These are phyloP conservation scores for Numenius phaeopus DNA, from an alignment of 2,797 vertebrate species.

Conservation along the genomic window DNA sequence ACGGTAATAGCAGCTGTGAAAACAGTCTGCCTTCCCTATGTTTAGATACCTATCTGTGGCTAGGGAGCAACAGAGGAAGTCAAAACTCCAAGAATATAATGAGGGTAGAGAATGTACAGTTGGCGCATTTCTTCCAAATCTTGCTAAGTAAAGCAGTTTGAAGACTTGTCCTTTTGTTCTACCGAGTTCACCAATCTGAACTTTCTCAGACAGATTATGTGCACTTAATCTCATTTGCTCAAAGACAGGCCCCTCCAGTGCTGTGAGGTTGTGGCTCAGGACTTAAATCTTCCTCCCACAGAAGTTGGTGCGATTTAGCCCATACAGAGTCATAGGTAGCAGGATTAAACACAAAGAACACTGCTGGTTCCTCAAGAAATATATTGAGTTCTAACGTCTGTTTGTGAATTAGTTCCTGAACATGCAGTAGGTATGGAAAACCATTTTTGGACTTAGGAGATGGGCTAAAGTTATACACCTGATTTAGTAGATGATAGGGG, in stretches of 20 bases:
- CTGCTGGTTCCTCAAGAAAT: not conserved
- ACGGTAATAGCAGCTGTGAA: conserved; percentile 77
- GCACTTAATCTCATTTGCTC: not conserved
- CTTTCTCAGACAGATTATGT: not conserved
- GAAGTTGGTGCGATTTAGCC: not conserved
- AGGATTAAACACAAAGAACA: not conserved
- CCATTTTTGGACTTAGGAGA: not conserved
- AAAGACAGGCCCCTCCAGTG: not conserved
- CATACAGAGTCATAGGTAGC: not conserved
- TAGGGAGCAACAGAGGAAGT: conserved; percentile 61
- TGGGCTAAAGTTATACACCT: not conserved
- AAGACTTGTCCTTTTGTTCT: conserved; percentile 32
- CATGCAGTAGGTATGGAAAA: not conserved
- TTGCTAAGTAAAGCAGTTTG: conserved; percentile 53
- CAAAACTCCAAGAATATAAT: conserved; percentile 58
- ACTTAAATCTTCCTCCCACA: not conserved
- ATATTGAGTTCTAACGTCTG: not conserved
- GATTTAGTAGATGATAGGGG: not conserved
- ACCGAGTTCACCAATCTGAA: conserved; percentile 19
- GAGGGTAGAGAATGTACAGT: conserved; percentile 35
- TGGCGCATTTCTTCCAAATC: conserved; percentile 8
- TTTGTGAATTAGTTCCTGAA: not conserved
- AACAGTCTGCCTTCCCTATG: conserved; percentile 72
- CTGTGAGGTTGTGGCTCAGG: not conserved
- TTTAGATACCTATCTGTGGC: conserved; percentile 79